Base-by-base conservation (phyloP, 92 coral and sea anemone genomes). In the Epizoanthus ramosus region DNA sequence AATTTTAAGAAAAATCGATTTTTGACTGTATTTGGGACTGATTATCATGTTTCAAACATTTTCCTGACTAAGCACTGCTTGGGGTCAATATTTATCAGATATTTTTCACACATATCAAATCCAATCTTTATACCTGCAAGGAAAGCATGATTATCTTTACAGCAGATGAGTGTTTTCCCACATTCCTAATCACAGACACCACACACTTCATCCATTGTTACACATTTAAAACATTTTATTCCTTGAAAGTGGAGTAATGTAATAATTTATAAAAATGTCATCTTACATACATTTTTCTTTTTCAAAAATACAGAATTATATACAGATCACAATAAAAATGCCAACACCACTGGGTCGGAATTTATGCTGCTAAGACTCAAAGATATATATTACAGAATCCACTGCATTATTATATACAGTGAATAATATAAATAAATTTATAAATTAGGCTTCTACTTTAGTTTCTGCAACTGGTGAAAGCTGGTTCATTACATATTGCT, bases 321-420 rank as follows among this genome's bases (percentile, higher is more conserved):
- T 93, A 93, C 98, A 93, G 92, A 93, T 92, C 93, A 92, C 89
- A 85, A 88, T 93, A 93, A 93, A 93, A 93, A 93, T 87, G 86
- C 98, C 94, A 89, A 87, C 91, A 88, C 91, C 86, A 28, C 71
- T 33, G 59, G 59, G 65, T 57, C 71, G 67, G 83, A 25, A 64
- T 71, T 57, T 35, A 63, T 68, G 66, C 76, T 28, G 45, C 39
- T 83, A 69, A 68, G 91, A 79, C 81, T 84, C 79, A 73, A 47
- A 50, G 76, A 45, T 77, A 77, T 75, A 75, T 77, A 77, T 60
- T 77, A 77, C 82, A 77, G 57, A 61, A 54, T 14, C 21, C 71
- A 77, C 82, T 61, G 82, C 13, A 60, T 77, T 63, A 31, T 39
- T 69, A 41, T 60, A n/a, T 8, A 77, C 82, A 63, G 82, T 61